A percentile compares a stretch with the other conserved stretches of the same genome.
Conservation (phyloP, 1,140 invertebrate species). For the Drosophila murphyi region DNA sequence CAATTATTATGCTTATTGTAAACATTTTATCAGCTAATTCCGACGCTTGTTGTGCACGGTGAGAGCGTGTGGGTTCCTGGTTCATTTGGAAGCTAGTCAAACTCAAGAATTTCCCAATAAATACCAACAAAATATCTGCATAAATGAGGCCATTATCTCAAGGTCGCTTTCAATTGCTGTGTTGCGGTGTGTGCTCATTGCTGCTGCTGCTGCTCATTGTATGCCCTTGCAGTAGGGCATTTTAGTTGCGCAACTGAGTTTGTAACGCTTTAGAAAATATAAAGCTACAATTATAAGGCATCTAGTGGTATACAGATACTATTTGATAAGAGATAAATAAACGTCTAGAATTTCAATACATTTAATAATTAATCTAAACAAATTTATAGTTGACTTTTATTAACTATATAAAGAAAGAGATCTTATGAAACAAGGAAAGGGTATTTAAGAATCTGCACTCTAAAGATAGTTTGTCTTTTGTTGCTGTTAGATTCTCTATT, state of each 20-base stretch:
- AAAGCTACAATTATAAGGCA: no score
- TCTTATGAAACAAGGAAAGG: neutral
- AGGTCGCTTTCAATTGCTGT: constrained; percentile 61
- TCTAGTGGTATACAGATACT: no score
- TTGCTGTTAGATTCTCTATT: neutral
- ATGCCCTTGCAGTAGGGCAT: neutral
- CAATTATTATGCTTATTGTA: constrained; percentile 26
- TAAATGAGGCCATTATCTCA: constrained; percentile 77
- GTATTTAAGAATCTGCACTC: neutral
- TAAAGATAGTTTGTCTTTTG: constrained; percentile 1
- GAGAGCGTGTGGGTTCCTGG: constrained; percentile 31
- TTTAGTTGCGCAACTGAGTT: neutral
- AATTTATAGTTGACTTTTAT: no score
- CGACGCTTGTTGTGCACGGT: constrained; percentile 5
- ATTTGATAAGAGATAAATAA: no score
- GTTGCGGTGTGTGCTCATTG: constrained; percentile 16
- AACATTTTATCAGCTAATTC: constrained; percentile 25
- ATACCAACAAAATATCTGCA: constrained; percentile 47
- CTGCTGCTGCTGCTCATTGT: constrained; percentile 2
- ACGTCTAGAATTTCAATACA: no score
- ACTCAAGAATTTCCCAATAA: constrained; percentile 31
- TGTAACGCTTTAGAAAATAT: neutral
- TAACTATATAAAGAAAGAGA: no score
- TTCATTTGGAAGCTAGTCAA: constrained; percentile 46
- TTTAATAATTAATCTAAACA: neutral